Conservation (phyloP, 2,113 vertebrate species). For the Entelurus aequoreus region DNA sequence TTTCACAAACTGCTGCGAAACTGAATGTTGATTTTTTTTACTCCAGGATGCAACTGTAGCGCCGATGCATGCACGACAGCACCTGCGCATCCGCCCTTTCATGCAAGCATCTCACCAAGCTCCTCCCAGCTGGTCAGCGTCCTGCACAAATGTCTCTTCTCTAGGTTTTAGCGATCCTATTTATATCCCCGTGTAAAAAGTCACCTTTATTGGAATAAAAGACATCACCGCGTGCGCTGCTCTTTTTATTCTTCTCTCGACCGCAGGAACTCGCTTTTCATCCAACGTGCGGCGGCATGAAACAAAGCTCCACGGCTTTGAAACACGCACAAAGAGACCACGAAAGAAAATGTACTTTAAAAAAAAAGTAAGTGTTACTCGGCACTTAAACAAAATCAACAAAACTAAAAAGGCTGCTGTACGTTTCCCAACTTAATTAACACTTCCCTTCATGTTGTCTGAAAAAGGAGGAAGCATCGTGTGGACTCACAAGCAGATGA, state of each 20-base stretch:
- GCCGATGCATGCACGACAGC: slow-evolving; percentile 40
- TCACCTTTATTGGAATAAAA: not conserved
- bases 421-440: not conserved
- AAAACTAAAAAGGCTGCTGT: not conserved
- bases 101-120: not conserved
- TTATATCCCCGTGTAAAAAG: not conserved
- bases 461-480: not conserved
- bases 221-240: not conserved
- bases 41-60: slow-evolving; percentile 39
- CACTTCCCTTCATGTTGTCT: not conserved
- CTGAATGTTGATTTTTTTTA: slow-evolving; percentile 24
- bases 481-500: slow-evolving; percentile 54
- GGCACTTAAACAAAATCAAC: not conserved
- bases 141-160: not conserved
- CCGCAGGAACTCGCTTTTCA: not conserved
- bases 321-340: no score
- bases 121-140: not conserved
- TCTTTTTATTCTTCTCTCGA: not conserved
- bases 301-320: no score
- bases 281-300: no score
- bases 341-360: slow-evolving; percentile 1
- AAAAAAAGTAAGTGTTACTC: not conserved
- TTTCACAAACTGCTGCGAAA: slow-evolving; percentile 19
- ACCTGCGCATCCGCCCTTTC: not conserved
- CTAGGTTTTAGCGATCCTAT: not conserved